These are phyloP conservation scores for Misgurnus mizolepis DNA, from an alignment of 2,113 vertebrate species.

Conservation along the genomic window DNA sequence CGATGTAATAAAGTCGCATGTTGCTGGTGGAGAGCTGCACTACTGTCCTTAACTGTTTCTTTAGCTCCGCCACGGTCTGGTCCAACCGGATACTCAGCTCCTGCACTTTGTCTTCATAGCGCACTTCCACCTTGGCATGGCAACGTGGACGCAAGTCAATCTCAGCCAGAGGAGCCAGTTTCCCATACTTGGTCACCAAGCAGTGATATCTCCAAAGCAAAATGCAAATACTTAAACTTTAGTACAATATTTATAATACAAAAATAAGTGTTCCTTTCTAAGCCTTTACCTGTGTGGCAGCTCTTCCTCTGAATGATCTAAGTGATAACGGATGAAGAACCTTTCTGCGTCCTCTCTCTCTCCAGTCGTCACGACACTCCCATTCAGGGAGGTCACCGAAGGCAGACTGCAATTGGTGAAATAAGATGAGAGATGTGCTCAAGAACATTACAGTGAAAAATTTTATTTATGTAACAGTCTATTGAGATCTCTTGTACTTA, in stretches of 20 bases:
- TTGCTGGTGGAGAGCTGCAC: constrained; percentile 88
- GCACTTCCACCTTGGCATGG: constrained; percentile 88
- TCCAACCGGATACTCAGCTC: constrained; percentile 91
- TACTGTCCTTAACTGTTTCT: constrained; percentile 87
- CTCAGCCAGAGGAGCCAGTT: constrained; percentile 91
- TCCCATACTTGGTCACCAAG: constrained; percentile 93
- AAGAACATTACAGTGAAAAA: background rate
- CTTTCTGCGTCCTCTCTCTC: constrained; percentile 95
- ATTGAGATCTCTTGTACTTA: constrained; percentile 58
- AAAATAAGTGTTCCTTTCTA: background rate
- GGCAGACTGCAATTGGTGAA: constrained; percentile 79
- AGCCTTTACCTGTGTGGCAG: constrained; percentile 83
- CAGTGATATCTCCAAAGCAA: constrained; percentile 83
- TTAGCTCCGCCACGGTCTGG: constrained; percentile 93
- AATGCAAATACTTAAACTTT: background rate
- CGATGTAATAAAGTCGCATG: constrained; percentile 95
- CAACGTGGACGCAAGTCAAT: constrained; percentile 92
- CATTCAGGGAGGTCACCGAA: constrained; percentile 86
- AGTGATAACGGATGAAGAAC: constrained; percentile 93
- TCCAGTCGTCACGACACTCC: constrained; percentile 85
- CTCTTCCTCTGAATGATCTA: constrained; percentile 86
- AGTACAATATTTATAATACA: background rate
- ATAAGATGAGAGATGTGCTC: background rate
- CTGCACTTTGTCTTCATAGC: constrained; percentile 91
- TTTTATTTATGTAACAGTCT: background rate